Evolutionary conservation across 2,113 vertebrate genomes (phyloP), one percentile per base, ranked within the genome.

Genomic region (Urocolius indicus): DNA sequence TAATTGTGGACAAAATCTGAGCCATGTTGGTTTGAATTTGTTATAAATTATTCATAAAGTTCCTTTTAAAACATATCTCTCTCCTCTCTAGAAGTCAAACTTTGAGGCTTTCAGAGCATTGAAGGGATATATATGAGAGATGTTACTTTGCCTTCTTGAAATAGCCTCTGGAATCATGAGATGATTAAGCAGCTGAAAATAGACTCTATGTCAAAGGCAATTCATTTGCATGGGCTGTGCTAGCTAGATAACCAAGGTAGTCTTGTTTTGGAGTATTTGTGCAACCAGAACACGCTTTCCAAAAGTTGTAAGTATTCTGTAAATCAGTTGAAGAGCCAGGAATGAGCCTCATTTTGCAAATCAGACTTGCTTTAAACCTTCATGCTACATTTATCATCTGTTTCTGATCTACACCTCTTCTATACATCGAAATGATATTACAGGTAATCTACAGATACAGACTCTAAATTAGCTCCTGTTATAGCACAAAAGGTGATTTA

Each of bases 131-230:
- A 67, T 22, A 30, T 34, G 11, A 89, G 24, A 87, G 15, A 81
- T 54, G 24, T 2, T 93, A 58, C 34, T 93, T 90, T 54, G 62
- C 48, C 41, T 54, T 85, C 66, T 85, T 52, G 72, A 52, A 95
- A 79, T 11, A 69, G 30, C 5, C 23, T 5, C 55, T 78, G 66
- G 55, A 93, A 63, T 67, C 36, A 45, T 38, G 77, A 82, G 61
- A 59, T 90, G 91, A 84, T 89, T 91, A 92, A 91, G 86, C 19
- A 80, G 57, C 38, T 82, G 84, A 87, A 91, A 93, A 92, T 41
- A 82, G 2, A 46, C 15, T 62, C 32, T 11, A 6, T 66, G 62
- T 75, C 71, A 91, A 84, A 69, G 59, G 48, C 41, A 74, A 71
- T 59, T 84, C 29, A 84, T 93, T 81, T 89, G 43, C 73, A 87